Evolutionary conservation across 2,113 vertebrate genomes (phyloP).

Genomic region (Pipra filicauda): DNA sequence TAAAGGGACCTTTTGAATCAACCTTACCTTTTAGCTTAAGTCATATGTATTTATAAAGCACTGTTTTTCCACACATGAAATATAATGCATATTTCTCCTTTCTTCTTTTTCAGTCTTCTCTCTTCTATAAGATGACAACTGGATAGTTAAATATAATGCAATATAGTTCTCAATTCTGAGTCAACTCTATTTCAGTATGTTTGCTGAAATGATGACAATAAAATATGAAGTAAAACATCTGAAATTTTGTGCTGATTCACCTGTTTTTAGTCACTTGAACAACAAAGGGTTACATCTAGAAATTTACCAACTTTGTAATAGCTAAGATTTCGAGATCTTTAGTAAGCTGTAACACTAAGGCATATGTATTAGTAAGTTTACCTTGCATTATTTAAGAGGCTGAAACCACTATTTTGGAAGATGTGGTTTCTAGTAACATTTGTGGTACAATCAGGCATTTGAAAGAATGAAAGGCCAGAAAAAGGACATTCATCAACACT

Average conservation of each 20-base stretch:
- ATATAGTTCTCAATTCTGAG: neutral
- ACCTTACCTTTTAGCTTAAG: neutral
- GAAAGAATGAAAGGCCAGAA: neutral
- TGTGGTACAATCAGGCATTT: neutral
- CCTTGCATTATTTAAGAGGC: neutral
- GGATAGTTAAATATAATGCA: neutral
- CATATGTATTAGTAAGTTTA: neutral
- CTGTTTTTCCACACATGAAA: neutral
- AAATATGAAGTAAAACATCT: neutral
- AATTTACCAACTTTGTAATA: neutral
- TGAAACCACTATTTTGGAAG: neutral
- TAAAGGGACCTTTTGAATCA: neutral
- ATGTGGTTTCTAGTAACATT: neutral
- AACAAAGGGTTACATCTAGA: neutral
- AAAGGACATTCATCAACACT: neutral
- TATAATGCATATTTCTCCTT: neutral
- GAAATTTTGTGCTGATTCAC: neutral
- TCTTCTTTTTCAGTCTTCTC: neutral
- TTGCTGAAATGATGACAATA: neutral
- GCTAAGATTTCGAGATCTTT: neutral
- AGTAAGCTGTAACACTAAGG: neutral
- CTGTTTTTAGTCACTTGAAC: neutral
- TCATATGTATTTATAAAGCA: neutral
- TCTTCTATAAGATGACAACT: neutral
- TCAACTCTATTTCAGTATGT: neutral